phyloP scores from a whole-genome alignment of 2,797 vertebrate genomes.

The Sarcoramphus papa region DNA sequence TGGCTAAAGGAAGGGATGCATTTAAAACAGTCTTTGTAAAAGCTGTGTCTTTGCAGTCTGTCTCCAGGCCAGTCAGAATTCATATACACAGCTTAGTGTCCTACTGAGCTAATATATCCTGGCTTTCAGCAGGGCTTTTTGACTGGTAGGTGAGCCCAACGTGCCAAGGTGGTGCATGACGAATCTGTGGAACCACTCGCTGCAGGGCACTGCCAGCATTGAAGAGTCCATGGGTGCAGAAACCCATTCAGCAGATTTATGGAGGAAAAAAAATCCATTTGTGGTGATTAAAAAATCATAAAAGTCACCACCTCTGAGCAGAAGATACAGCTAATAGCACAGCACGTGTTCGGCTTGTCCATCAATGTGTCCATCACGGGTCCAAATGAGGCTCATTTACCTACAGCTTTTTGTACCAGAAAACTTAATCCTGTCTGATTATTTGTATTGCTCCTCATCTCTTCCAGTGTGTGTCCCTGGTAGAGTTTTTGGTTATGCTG shows the following conservation, averaged over 20 bases:
- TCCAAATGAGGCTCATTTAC: neutral
- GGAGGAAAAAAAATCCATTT: neutral
- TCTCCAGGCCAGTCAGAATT: neutral
- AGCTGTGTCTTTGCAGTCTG: neutral
- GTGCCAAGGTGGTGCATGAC: neutral
- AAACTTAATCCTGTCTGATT: neutral
- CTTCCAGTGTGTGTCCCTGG: neutral
- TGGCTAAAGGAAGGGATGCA: neutral
- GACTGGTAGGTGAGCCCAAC: neutral
- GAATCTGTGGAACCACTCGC: neutral
- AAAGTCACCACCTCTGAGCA: neutral
- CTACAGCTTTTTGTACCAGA: neutral
- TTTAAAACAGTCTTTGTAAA: neutral
- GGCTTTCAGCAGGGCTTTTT: neutral
- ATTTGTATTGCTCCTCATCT: neutral
- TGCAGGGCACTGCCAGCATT: neutral
- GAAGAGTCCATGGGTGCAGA: neutral
- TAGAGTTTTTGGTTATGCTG: neutral
- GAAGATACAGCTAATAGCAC: neutral
- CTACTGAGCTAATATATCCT: neutral
- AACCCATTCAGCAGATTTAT: neutral
- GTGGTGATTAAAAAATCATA: neutral
- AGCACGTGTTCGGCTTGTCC: fast-evolving
- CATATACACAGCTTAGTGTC: neutral
- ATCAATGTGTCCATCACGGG: neutral